Evolutionary conservation across 2,113 vertebrate genomes (phyloP).

Genomic region (Chinchilla lanigera): DNA sequence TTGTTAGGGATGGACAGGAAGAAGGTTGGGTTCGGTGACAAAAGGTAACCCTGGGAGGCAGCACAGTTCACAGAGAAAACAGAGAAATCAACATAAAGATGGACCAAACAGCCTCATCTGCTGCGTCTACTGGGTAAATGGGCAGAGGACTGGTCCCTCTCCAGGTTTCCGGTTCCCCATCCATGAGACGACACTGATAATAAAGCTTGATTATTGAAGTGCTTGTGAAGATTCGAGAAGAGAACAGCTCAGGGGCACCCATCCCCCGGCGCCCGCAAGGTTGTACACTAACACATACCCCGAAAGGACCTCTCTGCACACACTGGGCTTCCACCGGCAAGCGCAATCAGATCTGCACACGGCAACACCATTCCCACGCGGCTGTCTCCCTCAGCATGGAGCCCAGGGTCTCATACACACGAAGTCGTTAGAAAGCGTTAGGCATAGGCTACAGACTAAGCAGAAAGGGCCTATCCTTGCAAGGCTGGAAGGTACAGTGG

Average conservation of each 20-base stretch:
- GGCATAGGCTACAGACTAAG: background rate
- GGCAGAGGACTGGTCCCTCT: background rate
- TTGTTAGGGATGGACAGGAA: background rate
- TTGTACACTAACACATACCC: background rate
- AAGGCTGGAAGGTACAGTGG: background rate
- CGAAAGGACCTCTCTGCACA: background rate
- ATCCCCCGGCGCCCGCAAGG: no score
- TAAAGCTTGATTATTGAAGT: background rate
- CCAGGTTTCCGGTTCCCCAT: background rate
- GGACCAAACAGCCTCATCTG: background rate
- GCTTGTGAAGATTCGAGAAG: background rate
- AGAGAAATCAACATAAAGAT: background rate
- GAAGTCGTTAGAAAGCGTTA: background rate
- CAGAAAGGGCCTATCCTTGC: background rate
- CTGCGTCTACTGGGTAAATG: no score
- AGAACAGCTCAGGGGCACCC: background rate
- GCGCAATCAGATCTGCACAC: background rate
- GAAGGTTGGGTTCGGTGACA: background rate
- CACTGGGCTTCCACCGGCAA: background rate
- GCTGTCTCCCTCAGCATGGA: background rate
- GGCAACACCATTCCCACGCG: background rate
- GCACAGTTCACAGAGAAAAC: background rate
- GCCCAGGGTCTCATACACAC: background rate
- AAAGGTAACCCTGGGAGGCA: background rate
- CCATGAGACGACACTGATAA: background rate